Evolutionary conservation across 2,797 vertebrate genomes (phyloP).

Genomic region (Caiman crocodilus): DNA sequence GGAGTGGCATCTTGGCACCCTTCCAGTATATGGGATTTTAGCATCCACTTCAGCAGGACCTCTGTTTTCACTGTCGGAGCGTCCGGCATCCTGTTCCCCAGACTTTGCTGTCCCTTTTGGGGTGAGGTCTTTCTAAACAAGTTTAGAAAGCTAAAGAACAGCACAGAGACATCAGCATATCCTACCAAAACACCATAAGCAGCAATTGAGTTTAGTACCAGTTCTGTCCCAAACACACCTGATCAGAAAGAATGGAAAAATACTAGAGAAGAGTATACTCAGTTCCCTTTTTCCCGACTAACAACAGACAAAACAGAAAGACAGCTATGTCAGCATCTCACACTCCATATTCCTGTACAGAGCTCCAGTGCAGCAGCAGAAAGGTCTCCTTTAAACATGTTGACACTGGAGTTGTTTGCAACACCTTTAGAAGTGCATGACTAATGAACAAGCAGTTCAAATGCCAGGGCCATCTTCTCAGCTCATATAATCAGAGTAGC

Average conservation of each 20-base stretch:
- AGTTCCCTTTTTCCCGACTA: background rate
- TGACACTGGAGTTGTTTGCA: background rate
- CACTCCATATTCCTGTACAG: background rate
- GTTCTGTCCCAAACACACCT: background rate
- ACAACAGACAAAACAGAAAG: background rate
- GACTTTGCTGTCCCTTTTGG: background rate
- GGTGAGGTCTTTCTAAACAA: slow-evolving; percentile 19
- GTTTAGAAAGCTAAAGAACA: slow-evolving; percentile 45
- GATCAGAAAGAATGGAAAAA: background rate
- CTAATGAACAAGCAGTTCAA: no score
- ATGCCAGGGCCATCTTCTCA: background rate
- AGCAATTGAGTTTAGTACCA: background rate
- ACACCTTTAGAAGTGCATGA: background rate
- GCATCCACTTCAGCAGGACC: background rate
- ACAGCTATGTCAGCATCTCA: rapidly evolving
- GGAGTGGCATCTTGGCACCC: background rate
- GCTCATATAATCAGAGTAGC: background rate
- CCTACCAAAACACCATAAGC: background rate
- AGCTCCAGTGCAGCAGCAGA: rapidly evolving
- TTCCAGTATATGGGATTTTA: background rate
- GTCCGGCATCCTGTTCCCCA: background rate
- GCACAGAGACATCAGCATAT: slow-evolving; percentile 26
- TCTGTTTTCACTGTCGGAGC: background rate
- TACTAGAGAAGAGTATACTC: background rate
- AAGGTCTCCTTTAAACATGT: rapidly evolving